phyloP scores from a whole-genome alignment of 1,140 invertebrate species.

The Monomorium pharaonis region DNA sequence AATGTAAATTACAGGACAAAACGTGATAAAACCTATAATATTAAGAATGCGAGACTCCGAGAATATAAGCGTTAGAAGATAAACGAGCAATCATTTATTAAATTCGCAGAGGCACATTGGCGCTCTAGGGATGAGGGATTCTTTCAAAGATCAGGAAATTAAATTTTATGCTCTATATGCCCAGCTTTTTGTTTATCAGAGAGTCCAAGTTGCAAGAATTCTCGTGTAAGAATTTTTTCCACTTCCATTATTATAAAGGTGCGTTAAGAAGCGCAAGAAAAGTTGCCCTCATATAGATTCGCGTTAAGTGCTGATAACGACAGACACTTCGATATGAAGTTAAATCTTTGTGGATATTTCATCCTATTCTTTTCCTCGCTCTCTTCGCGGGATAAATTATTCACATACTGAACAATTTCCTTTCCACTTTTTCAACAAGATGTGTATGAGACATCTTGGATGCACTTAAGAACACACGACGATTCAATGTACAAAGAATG shows the following conservation, averaged over 20 bases:
- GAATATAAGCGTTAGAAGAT: neutral
- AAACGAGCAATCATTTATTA: neutral
- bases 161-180: neutral
- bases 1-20: neutral
- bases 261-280: slow-evolving; percentile 25
- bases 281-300: neutral
- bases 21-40: neutral
- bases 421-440: slow-evolving; percentile 42
- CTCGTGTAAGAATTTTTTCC: neutral
- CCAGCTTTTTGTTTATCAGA: neutral
- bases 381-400: neutral
- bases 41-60: neutral
- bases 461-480: slow-evolving; percentile 32
- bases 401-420: slow-evolving; percentile 1
- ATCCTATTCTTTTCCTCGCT: slow-evolving; percentile 25
- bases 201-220: slow-evolving; percentile 15
- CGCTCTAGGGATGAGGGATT: neutral
- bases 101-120: slow-evolving; percentile 10
- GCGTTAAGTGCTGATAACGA: slow-evolving; percentile 36
- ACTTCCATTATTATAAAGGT: slow-evolving; percentile 11
- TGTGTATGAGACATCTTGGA: slow-evolving; percentile 26
- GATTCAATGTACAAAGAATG: slow-evolving; percentile 57
- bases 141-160: neutral
- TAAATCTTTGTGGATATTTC: slow-evolving; percentile 71
- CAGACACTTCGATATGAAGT: slow-evolving; percentile 67